Conservation (phyloP, 2,797 vertebrate species). For the Tauraco hartlaubi region DNA sequence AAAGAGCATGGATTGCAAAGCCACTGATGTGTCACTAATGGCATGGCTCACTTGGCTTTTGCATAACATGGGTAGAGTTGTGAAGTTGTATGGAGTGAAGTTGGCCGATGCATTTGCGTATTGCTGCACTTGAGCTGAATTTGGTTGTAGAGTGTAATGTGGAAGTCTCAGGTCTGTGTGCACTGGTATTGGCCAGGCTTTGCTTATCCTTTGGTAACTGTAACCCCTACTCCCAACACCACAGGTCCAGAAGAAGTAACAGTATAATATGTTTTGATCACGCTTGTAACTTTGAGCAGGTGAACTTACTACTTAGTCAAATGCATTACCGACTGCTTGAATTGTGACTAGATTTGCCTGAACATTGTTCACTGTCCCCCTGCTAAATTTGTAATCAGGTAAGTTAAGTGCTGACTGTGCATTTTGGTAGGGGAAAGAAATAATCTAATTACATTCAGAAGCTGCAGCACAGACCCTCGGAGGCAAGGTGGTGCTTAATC, state of each 20-base stretch:
- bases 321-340: neutral
- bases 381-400: neutral
- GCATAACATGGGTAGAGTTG: neutral
- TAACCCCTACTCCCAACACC: neutral
- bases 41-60: neutral
- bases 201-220: neutral
- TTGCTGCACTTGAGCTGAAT: neutral
- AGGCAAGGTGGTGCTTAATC: neutral
- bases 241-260: neutral
- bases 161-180: neutral
- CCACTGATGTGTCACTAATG: neutral
- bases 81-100: neutral
- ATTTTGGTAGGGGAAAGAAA: neutral
- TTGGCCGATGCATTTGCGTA: accelerated
- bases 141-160: neutral
- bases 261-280: neutral
- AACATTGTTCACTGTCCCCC: neutral
- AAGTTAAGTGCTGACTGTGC: neutral
- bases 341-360: neutral
- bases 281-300: neutral
- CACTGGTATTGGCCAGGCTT: neutral
- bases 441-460: neutral
- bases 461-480: accelerated
- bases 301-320: neutral
- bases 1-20: neutral